Conservation (phyloP, 2,797 vertebrate species). For the Lepilemur septentrionalis region DNA sequence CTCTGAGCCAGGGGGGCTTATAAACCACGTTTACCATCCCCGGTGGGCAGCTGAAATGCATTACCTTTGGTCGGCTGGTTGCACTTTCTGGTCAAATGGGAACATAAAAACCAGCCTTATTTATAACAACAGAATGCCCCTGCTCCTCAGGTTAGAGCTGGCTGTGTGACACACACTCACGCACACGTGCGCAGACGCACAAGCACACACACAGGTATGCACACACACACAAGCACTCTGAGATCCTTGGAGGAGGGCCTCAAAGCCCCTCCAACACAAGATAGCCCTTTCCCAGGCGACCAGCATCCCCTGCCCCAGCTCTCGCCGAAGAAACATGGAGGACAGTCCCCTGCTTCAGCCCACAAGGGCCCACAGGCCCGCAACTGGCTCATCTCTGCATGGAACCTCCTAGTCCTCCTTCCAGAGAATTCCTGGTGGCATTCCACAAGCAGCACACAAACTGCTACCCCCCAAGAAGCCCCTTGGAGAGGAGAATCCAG, state of each 20-base stretch:
- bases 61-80: slow-evolving; percentile 45
- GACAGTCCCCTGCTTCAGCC: not conserved
- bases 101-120: slow-evolving; percentile 60
- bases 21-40: slow-evolving; percentile 58
- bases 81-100: slow-evolving; percentile 17
- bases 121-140: slow-evolving; percentile 13
- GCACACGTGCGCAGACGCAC: not conserved
- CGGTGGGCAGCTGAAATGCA: not conserved
- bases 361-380: not conserved
- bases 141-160: not conserved
- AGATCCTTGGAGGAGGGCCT: not conserved
- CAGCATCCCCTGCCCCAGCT: not conserved
- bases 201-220: not conserved
- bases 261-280: not conserved
- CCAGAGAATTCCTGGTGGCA: not conserved
- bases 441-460: not conserved
- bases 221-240: not conserved
- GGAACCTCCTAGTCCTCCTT: not conserved
- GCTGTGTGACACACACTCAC: not conserved
- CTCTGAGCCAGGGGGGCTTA: slow-evolving; percentile 4
- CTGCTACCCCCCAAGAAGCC: not conserved
- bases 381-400: not conserved
- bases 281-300: not conserved
- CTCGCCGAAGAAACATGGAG: not conserved
- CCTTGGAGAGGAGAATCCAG: not conserved